These are phyloP conservation scores for Goniozus legneri DNA, from an alignment of 1,140 invertebrate species.

Conservation along the genomic window DNA sequence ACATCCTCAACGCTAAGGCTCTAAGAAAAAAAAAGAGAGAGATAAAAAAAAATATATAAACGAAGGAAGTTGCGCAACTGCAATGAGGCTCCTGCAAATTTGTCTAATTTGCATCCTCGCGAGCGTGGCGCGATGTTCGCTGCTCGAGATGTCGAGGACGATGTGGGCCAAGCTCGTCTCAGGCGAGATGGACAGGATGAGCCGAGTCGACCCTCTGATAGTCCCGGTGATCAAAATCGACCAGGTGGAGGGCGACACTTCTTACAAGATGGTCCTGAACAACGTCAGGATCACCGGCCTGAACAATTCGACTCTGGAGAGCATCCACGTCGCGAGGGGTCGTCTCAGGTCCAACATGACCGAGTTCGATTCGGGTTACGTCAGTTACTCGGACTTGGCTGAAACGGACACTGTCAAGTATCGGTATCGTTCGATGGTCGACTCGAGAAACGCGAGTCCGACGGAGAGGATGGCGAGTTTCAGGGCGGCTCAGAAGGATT, in stretches of 20 bases:
- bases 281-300: conserved; percentile 44
- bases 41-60: no score
- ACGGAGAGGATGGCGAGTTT: no score
- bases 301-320: conserved; percentile 43
- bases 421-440: conserved; percentile 45
- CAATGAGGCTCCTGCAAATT: background rate
- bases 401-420: conserved; percentile 44
- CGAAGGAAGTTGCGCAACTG: background rate
- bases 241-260: conserved; percentile 46
- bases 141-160: conserved; percentile 42
- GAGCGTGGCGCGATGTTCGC: conserved; percentile 13
- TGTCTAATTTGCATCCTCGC: conserved; percentile 8
- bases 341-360: conserved; percentile 41
- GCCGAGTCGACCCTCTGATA: conserved; percentile 39
- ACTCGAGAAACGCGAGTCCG: no score
- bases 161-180: conserved; percentile 40
- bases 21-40: no score
- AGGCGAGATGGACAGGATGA: conserved; percentile 37
- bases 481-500: no score
- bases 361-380: conserved; percentile 44
- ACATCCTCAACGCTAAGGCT: conserved; percentile 3
- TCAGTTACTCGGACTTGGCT: conserved; percentile 43
- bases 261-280: conserved; percentile 41
- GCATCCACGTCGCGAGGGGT: conserved; percentile 39
- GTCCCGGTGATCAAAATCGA: conserved; percentile 48